phyloP scores from a whole-genome alignment of 1,140 invertebrate species.

The Hycleus cichorii region DNA sequence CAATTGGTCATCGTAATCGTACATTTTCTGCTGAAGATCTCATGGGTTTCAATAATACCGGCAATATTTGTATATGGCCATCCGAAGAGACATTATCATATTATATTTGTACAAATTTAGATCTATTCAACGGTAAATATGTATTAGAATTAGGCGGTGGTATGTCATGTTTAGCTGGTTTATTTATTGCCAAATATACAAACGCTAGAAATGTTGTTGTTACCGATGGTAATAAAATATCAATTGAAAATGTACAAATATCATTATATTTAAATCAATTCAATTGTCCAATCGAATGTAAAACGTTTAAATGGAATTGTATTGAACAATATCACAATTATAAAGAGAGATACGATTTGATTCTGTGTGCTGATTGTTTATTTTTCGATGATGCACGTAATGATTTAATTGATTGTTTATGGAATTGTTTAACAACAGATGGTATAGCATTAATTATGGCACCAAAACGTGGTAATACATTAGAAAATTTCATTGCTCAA shows the following conservation, averaged over 20 bases:
- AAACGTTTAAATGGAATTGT: slow-evolving; percentile 46
- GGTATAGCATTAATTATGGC: slow-evolving; percentile 70
- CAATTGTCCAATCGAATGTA: slow-evolving; percentile 34
- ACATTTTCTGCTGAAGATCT: slow-evolving; percentile 61
- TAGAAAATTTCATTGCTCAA: slow-evolving; percentile 59
- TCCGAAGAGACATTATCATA: slow-evolving; percentile 78
- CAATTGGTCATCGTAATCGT: slow-evolving; percentile 52
- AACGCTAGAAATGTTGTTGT: slow-evolving; percentile 52
- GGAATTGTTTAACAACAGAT: slow-evolving; percentile 54
- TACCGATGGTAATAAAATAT: slow-evolving; percentile 72
- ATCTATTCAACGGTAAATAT: slow-evolving; percentile 56
- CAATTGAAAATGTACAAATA: slow-evolving; percentile 64
- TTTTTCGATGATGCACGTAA: slow-evolving; percentile 74
- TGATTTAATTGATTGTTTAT: slow-evolving; percentile 64
- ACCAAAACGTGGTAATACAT: slow-evolving; percentile 62
- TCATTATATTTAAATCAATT: slow-evolving; percentile 58
- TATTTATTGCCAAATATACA: slow-evolving; percentile 65
- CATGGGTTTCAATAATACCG: slow-evolving; percentile 83
- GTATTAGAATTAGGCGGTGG: slow-evolving; percentile 77
- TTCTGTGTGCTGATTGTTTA: slow-evolving; percentile 72
- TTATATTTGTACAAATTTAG: slow-evolving; percentile 60
- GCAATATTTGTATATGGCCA: slow-evolving; percentile 87
- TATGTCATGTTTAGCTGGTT: slow-evolving; percentile 76
- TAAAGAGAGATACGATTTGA: slow-evolving; percentile 53
- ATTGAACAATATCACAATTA: slow-evolving; percentile 23